Percentiles rank a stretch among this genome's conserved stretches.
phyloP scores from a whole-genome alignment of 2,888 invertebrate species.

The Drosophila ustulata region DNA sequence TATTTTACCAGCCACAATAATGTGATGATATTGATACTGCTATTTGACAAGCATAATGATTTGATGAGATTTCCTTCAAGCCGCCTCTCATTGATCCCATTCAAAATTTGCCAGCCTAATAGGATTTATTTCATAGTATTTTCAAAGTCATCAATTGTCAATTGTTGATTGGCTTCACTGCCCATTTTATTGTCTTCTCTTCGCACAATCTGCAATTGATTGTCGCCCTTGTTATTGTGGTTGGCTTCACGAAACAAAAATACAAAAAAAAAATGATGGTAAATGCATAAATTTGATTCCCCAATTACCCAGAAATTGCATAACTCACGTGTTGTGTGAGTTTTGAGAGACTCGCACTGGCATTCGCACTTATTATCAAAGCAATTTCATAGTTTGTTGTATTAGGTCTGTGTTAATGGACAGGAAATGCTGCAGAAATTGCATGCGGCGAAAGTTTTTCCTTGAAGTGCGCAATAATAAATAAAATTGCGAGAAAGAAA shows the following conservation, averaged over 20 bases:
- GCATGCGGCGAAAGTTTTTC: slow-evolving; percentile 70
- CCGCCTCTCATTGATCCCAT: background rate
- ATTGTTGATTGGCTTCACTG: background rate
- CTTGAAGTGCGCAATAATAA: slow-evolving; percentile 61
- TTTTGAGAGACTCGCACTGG: background rate
- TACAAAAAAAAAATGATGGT: background rate
- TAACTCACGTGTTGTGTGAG: slow-evolving; percentile 7
- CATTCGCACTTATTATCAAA: slow-evolving; percentile 4
- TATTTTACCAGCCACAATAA: background rate
- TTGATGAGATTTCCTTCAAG: slow-evolving; percentile 7
- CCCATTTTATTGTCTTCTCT: background rate
- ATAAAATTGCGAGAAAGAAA: slow-evolving; percentile 52
- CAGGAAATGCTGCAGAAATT: slow-evolving; percentile 59
- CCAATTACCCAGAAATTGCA: slow-evolving; percentile 41
- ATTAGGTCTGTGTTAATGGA: slow-evolving; percentile 54
- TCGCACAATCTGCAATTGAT: background rate
- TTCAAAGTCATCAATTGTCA: slow-evolving; percentile 19
- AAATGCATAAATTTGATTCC: slow-evolving; percentile 5
- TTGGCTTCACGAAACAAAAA: background rate
- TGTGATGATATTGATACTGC: background rate
- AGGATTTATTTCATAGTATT: slow-evolving; percentile 1
- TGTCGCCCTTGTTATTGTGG: slow-evolving; percentile 2
- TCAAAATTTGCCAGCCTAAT: slow-evolving; percentile 9
- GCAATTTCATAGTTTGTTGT: background rate
- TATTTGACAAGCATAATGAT: slow-evolving; percentile 2